Percentiles rank a stretch among this genome's conserved stretches.
Conservation (phyloP, 2,797 vertebrate genomes). For the Setipinna tenuifilis region DNA sequence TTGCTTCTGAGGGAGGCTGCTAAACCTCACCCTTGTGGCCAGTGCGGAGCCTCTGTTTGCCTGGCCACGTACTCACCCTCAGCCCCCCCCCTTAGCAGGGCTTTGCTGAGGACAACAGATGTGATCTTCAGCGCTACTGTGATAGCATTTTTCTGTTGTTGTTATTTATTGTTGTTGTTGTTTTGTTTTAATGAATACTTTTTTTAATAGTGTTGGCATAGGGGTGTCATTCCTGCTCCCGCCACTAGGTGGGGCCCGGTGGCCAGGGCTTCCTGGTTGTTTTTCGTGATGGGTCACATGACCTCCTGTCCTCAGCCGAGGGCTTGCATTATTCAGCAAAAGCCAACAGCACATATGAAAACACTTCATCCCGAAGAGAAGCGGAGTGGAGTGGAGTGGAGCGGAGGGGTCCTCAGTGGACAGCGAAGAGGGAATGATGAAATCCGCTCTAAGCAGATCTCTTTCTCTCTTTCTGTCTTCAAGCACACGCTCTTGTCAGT, state of each 20-base stretch:
- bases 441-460: conserved; percentile 1
- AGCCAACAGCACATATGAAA: conserved; percentile 31
- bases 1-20: background rate
- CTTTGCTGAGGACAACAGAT: no score
- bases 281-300: conserved; percentile 29
- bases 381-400: no score
- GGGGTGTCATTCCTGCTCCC: background rate
- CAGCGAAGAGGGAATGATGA: background rate
- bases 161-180: no score
- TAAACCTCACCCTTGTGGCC: background rate
- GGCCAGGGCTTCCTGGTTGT: conserved; percentile 34
- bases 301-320: conserved; percentile 34
- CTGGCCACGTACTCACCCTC: background rate
- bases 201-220: background rate
- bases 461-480: background rate
- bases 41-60: background rate
- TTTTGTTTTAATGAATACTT: background rate
- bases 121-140: no score
- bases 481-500: background rate
- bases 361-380: conserved; percentile 31
- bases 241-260: conserved; percentile 58
- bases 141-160: no score
- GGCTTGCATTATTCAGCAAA: conserved; percentile 45
- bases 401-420: background rate
- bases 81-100: no score